A percentile compares a stretch with the other conserved stretches of the same genome.
Conservation (phyloP, 1,140 invertebrate genomes). For the Cydia fagiglandana region DNA sequence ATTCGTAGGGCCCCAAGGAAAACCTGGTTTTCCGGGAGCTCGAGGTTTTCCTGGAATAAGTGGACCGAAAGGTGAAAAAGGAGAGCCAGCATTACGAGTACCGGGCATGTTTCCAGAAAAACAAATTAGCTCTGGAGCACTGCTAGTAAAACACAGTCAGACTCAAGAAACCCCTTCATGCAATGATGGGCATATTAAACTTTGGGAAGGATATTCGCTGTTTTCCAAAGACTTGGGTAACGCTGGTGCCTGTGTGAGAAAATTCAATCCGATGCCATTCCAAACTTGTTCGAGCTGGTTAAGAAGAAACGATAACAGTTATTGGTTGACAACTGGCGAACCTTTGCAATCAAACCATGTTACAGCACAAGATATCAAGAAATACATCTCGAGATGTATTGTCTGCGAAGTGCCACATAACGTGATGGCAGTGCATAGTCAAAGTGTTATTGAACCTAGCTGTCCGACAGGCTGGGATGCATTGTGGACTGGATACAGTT, state of each 20-base stretch:
- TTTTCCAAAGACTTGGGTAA: constrained; percentile 96
- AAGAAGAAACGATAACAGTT: constrained; percentile 96
- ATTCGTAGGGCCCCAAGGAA: constrained; percentile 67
- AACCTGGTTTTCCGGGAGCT: constrained; percentile 75
- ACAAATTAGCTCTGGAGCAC: constrained; percentile 90
- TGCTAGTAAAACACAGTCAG: constrained; percentile 96
- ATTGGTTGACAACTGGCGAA: constrained; percentile 96
- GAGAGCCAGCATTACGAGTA: constrained; percentile 79
- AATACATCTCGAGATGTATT: constrained; percentile 96
- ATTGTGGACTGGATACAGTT: constrained; percentile 98
- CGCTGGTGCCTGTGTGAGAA: constrained; percentile 94
- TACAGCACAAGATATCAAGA: constrained; percentile 87
- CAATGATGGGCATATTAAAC: constrained; percentile 87
- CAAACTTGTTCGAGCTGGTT: constrained; percentile 98
- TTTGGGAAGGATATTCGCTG: constrained; percentile 98
- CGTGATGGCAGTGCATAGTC: constrained; percentile 98
- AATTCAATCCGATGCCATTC: constrained; percentile 99
- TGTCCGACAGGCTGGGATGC: constrained; percentile 96
- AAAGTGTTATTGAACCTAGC: constrained; percentile 91
- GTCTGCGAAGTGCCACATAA: constrained; percentile 97
- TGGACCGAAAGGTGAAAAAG: constrained; percentile 83
- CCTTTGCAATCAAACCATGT: constrained; percentile 98
- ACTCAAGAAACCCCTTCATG: constrained; percentile 89
- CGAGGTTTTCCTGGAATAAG: constrained; percentile 66
- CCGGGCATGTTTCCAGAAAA: constrained; percentile 76